These are phyloP conservation scores for Raja brachyura DNA, from an alignment of 2,113 vertebrate genomes.

Conservation along the genomic window DNA sequence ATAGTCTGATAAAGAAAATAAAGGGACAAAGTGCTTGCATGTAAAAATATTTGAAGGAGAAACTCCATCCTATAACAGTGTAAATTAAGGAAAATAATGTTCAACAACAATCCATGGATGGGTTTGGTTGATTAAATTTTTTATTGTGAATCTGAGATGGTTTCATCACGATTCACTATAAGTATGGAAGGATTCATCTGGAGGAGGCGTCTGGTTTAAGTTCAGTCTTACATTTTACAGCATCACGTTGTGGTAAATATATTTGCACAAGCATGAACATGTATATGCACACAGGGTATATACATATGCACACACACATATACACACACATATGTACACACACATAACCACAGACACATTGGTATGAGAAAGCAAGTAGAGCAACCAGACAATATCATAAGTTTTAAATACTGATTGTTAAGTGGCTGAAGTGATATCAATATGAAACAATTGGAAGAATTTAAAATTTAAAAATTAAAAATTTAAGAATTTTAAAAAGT, in stretches of 20 bases:
- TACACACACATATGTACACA: too few relatives aligned
- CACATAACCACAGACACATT: too few relatives aligned
- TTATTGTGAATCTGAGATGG: background rate
- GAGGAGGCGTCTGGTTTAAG: background rate
- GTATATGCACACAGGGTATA: background rate
- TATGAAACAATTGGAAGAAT: background rate
- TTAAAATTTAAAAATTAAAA: background rate
- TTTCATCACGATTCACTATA: background rate
- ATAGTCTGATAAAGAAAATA: background rate
- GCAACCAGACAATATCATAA: background rate
- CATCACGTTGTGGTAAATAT: background rate
- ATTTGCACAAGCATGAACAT: too few relatives aligned
- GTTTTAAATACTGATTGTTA: background rate
- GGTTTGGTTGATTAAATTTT: background rate
- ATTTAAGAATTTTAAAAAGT: background rate
- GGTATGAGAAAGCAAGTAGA: background rate
- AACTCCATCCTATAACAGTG: background rate
- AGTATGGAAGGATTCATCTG: background rate
- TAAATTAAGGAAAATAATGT: background rate
- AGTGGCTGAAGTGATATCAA: background rate
- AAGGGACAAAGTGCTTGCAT: background rate
- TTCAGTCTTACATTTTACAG: background rate
- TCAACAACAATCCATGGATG: background rate
- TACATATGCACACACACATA: too few relatives aligned
- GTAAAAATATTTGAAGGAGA: background rate